Conservation (phyloP, 2,113 vertebrate species). For the Seriola rivoliana region DNA sequence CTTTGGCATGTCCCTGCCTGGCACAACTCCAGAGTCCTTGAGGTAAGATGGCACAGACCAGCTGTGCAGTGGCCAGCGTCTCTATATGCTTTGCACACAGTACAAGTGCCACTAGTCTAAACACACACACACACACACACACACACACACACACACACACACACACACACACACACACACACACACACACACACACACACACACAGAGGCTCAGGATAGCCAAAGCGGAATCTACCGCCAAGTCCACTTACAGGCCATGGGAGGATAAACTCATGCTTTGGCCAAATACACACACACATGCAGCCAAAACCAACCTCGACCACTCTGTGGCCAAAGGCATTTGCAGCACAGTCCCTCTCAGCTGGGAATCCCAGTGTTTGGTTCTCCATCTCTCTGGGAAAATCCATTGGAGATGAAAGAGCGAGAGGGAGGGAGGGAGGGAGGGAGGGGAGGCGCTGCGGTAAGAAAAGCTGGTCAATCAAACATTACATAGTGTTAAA, state of each 20-base stretch:
- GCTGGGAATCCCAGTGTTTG: slow-evolving; percentile 68
- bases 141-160: slow-evolving; percentile 38
- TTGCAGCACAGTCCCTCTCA: slow-evolving; percentile 54
- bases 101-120: slow-evolving; percentile 57
- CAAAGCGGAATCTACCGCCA: slow-evolving; percentile 57
- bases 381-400: slow-evolving; percentile 59
- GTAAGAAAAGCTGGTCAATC: slow-evolving; percentile 71
- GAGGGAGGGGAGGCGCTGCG: background rate
- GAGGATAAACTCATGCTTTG: slow-evolving; percentile 66
- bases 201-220: slow-evolving; percentile 32
- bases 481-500: slow-evolving; percentile 78
- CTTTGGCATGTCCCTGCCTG: slow-evolving; percentile 51
- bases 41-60: slow-evolving; percentile 66
- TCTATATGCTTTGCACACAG: slow-evolving; percentile 31
- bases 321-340: slow-evolving; percentile 67
- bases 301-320: slow-evolving; percentile 67
- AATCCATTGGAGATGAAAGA: slow-evolving; percentile 53
- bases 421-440: background rate
- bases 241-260: slow-evolving; percentile 64
- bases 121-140: slow-evolving; percentile 32
- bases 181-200: slow-evolving; percentile 31
- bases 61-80: slow-evolving; percentile 28
- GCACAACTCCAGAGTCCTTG: slow-evolving; percentile 72
- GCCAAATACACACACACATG: slow-evolving; percentile 46
- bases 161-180: slow-evolving; percentile 36